Conservation (phyloP, 2,888 invertebrate species). For the Tenthredo mesomela region DNA sequence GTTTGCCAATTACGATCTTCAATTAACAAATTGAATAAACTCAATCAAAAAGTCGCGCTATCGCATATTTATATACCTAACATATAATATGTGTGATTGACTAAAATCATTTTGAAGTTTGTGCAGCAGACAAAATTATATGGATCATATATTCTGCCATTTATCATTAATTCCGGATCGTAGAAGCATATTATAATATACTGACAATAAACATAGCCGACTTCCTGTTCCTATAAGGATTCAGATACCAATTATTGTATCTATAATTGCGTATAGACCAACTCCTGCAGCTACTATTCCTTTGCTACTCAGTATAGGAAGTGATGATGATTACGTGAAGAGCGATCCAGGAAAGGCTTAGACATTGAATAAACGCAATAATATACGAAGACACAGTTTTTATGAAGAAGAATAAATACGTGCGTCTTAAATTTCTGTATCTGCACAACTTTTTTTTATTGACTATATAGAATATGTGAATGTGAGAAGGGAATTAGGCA, state of each 20-base stretch:
- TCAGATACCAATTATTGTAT: not conserved
- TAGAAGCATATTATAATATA: not conserved
- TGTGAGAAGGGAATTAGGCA: not conserved
- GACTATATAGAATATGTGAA: not conserved
- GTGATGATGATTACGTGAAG: too few relatives aligned
- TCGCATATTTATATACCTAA: too few relatives aligned
- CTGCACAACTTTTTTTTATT: not conserved
- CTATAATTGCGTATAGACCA: not conserved
- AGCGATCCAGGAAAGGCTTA: not conserved
- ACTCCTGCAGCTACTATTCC: not conserved
- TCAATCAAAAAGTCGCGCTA: not conserved
- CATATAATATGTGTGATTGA: not conserved
- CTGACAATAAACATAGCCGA: not conserved
- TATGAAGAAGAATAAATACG: too few relatives aligned
- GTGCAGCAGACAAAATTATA: too few relatives aligned
- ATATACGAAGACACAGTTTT: too few relatives aligned
- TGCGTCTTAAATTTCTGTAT: too few relatives aligned
- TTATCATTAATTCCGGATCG: not conserved
- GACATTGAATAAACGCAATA: not conserved
- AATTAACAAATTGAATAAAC: constrained; percentile 34
- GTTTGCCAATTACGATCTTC: constrained; percentile 23
- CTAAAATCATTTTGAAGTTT: not conserved
- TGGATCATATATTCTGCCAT: not conserved
- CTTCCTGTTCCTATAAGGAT: not conserved
- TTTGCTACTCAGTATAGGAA: not conserved